Evolutionary conservation across 2,888 invertebrate species (phyloP).

Genomic region (Drosophila niveifrons): DNA sequence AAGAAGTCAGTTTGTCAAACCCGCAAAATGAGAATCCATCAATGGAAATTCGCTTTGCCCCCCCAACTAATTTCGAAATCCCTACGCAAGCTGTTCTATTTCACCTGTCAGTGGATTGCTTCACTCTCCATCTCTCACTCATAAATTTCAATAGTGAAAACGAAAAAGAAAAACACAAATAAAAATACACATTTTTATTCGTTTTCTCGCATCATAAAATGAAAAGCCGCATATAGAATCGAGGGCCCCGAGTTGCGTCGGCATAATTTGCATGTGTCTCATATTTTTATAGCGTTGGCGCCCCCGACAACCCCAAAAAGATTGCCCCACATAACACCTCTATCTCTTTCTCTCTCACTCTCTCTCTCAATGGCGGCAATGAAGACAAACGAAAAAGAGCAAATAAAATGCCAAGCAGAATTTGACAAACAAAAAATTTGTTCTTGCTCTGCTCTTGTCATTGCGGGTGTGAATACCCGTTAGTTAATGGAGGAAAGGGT

Average conservation of each 20-base stretch:
- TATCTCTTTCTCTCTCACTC: too few species aligned
- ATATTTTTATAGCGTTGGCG: conserved; percentile 59
- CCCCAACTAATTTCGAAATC: conserved; percentile 13
- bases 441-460: conserved; percentile 17
- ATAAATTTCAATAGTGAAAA: conserved; percentile 52
- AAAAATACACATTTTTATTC: conserved; percentile 20
- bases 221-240: conserved; percentile 21
- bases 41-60: conserved; percentile 11
- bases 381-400: conserved; percentile 32
- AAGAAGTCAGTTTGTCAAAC: conserved; percentile 55
- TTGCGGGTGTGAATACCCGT: neutral
- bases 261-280: conserved; percentile 71
- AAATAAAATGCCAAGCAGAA: conserved; percentile 67
- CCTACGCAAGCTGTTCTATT: conserved; percentile 13
- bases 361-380: neutral
- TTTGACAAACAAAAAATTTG: conserved; percentile 48
- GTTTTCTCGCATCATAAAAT: conserved; percentile 47
- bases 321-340: conserved; percentile 16
- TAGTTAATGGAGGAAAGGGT: neutral
- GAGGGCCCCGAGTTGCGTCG: conserved; percentile 1
- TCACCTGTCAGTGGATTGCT: conserved; percentile 16
- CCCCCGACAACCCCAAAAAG: conserved; percentile 11
- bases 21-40: conserved; percentile 10
- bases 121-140: conserved; percentile 27
- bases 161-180: conserved; percentile 40